Conservation (phyloP, 2,888 invertebrate species). For the Acrocera orbiculus region DNA sequence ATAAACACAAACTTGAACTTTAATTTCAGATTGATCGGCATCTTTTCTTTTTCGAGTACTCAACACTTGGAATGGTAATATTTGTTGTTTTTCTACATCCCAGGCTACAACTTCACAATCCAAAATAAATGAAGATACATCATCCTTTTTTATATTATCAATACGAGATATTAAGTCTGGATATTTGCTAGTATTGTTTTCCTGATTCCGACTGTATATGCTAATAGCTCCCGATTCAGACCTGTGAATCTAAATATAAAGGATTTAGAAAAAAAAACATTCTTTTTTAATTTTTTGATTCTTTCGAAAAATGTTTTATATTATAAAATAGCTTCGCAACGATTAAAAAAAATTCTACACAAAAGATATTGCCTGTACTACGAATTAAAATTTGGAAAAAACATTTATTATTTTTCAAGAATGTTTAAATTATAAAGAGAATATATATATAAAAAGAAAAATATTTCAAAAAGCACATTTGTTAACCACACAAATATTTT, state of each 20-base stretch:
- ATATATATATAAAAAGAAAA: no score
- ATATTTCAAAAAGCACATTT: no score
- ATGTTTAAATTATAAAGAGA: no score
- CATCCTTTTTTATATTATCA: constrained; percentile 34
- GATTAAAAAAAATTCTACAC: no score
- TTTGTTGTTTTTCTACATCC: constrained; percentile 71
- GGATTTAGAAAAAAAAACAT: background rate
- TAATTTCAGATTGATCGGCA: constrained; percentile 34
- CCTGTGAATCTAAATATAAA: constrained; percentile 47
- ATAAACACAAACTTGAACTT: constrained; percentile 79
- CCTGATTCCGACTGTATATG: constrained; percentile 91
- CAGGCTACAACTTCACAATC: constrained; percentile 97
- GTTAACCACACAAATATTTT: no score
- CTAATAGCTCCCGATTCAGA: constrained; percentile 47
- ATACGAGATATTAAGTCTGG: constrained; percentile 78
- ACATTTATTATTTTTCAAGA: no score
- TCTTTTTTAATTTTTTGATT: no score
- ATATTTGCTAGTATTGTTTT: constrained; percentile 85
- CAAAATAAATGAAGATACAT: constrained; percentile 66
- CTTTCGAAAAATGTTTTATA: no score
- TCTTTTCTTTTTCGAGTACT: constrained; percentile 91
- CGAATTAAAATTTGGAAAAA: no score
- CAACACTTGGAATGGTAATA: constrained; percentile 90
- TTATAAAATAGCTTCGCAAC: no score
- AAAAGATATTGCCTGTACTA: no score